Conservation (phyloP, 2,888 invertebrate genomes). For the Torymus aiolomorphi region DNA sequence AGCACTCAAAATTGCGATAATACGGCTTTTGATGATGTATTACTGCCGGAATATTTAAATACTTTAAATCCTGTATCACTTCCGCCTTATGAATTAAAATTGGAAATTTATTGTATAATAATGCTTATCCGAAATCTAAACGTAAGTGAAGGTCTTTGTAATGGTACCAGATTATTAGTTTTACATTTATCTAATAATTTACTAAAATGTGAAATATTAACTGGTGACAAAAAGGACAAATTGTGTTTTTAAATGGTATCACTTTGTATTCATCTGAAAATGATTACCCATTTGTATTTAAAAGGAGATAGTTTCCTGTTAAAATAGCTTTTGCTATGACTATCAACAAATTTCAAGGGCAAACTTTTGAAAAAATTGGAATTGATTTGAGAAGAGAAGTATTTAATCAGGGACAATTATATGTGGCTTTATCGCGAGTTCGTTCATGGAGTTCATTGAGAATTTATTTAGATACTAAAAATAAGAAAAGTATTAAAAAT, state of each 20-base stretch:
- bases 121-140: conserved; percentile 49
- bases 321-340: too few relatives aligned
- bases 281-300: conserved; percentile 54
- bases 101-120: conserved; percentile 33
- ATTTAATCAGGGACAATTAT: too few relatives aligned
- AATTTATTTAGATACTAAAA: too few relatives aligned
- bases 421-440: too few relatives aligned
- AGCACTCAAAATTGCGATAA: conserved; percentile 40
- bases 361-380: too few relatives aligned
- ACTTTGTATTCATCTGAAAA: conserved; percentile 54
- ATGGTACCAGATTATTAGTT: too few relatives aligned
- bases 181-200: conserved; percentile 53
- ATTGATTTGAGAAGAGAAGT: too few relatives aligned
- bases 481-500: too few relatives aligned
- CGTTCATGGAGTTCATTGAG: too few relatives aligned
- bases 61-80: conserved; percentile 32
- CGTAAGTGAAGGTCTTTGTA: conserved; percentile 57
- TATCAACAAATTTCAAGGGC: too few relatives aligned
- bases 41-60: conserved; percentile 53
- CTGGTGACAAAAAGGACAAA: conserved; percentile 54
- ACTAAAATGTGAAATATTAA: conserved; percentile 58
- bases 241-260: conserved; percentile 35
- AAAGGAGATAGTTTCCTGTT: too few relatives aligned
- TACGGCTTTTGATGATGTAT: conserved; percentile 19
- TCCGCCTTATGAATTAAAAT: conserved; percentile 41